These are phyloP conservation scores for Musca domestica DNA, from an alignment of 1,140 invertebrate genomes.

Conservation along the genomic window DNA sequence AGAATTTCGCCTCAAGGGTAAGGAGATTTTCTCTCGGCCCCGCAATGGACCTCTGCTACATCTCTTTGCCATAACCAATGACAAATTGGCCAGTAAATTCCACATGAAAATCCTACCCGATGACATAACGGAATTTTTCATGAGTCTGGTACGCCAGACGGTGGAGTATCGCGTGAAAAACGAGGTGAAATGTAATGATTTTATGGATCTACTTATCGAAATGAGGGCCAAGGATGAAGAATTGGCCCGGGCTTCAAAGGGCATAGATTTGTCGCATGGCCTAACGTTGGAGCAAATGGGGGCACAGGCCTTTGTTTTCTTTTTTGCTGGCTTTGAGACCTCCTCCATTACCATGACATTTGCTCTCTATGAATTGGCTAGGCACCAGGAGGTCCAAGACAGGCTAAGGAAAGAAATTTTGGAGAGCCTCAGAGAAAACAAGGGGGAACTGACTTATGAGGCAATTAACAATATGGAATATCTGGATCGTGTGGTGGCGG, in stretches of 20 bases:
- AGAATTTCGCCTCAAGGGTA: slow-evolving; percentile 52
- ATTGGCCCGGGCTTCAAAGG: slow-evolving; percentile 14
- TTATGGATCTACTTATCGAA: slow-evolving; percentile 54
- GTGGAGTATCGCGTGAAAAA: slow-evolving; percentile 45
- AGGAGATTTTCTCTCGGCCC: slow-evolving; percentile 56
- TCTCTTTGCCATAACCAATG: slow-evolving; percentile 42
- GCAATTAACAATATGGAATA: slow-evolving; percentile 64
- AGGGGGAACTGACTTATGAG: slow-evolving; percentile 63
- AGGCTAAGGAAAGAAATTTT: slow-evolving; percentile 64
- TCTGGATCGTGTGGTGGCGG: slow-evolving; percentile 56
- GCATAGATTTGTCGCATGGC: slow-evolving; percentile 28
- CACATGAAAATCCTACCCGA: slow-evolving; percentile 39
- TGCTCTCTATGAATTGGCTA: slow-evolving; percentile 65
- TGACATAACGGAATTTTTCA: slow-evolving; percentile 39
- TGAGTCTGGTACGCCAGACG: slow-evolving; percentile 39
- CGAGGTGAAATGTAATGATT: slow-evolving; percentile 47
- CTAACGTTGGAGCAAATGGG: slow-evolving; percentile 51
- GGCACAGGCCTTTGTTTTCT: slow-evolving; percentile 69
- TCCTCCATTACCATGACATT: slow-evolving; percentile 68
- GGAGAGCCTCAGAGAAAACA: slow-evolving; percentile 50
- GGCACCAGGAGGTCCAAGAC: slow-evolving; percentile 65
- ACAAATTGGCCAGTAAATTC: slow-evolving; percentile 28
- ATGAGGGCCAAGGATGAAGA: slow-evolving; percentile 41
- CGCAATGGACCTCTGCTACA: slow-evolving; percentile 54
- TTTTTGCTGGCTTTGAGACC: slow-evolving; percentile 74